Evolutionary conservation across 2,113 vertebrate species (phyloP).

Genomic region (Sakesphorus luctuosus): DNA sequence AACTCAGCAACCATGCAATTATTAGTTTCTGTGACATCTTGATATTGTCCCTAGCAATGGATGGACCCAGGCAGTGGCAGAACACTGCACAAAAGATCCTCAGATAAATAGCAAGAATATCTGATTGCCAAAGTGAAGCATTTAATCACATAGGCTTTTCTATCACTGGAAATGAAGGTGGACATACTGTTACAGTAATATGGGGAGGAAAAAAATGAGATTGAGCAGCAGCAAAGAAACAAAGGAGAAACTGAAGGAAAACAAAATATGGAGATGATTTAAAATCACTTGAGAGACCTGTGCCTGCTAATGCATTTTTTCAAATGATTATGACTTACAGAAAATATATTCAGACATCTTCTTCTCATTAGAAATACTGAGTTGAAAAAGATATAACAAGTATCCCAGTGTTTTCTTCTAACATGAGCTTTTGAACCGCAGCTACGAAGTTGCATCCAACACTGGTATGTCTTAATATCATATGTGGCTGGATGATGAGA

Average conservation of each 20-base stretch:
- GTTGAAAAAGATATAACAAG: conserved; percentile 58
- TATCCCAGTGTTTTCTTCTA: conserved; percentile 41
- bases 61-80: not conserved
- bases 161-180: not conserved
- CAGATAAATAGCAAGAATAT: not conserved
- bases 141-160: not conserved
- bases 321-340: conserved; percentile 60
- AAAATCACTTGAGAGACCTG: conserved; percentile 64
- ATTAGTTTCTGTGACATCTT: not conserved
- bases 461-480: not conserved
- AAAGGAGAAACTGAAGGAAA: conserved; percentile 56
- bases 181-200: not conserved
- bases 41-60: not conserved
- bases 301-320: conserved; percentile 65
- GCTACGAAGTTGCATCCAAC: conserved; percentile 32
- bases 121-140: not conserved
- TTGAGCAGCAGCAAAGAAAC: conserved; percentile 39
- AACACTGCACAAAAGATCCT: not conserved
- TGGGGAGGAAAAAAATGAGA: not conserved
- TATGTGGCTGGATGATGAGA: conserved; percentile 23
- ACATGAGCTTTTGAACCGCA: conserved; percentile 56
- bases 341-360: conserved; percentile 66
- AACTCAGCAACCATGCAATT: not conserved
- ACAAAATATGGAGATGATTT: conserved; percentile 69
- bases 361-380: conserved; percentile 65